Percentiles rank a stretch among this genome's conserved stretches.
phyloP scores from a whole-genome alignment of 2,888 invertebrate genomes.

The Macrophya alboannulata region DNA sequence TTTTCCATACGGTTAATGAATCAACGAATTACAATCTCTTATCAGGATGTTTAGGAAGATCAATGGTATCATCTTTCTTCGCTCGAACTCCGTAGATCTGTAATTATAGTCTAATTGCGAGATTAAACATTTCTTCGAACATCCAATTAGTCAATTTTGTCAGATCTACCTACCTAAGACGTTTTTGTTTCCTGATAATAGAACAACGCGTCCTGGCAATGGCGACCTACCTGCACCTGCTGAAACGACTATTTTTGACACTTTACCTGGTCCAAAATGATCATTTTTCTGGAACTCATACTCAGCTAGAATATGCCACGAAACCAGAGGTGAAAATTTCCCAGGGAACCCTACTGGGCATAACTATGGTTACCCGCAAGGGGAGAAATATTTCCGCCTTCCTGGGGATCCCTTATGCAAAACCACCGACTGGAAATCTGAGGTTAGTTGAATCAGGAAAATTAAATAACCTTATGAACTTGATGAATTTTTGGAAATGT shows the following conservation, averaged over 20 bases:
- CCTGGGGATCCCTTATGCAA: background rate
- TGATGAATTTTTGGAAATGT: background rate
- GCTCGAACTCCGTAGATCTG: too few relatives aligned
- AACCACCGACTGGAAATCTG: background rate
- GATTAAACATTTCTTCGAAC: too few relatives aligned
- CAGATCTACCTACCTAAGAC: background rate
- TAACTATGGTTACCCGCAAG: background rate
- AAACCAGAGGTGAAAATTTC: background rate
- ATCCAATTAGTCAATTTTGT: too few relatives aligned
- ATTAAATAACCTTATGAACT: background rate
- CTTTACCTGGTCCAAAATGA: background rate
- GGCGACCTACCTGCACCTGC: background rate
- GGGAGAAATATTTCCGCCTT: background rate
- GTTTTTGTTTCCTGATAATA: background rate
- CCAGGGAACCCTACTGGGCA: background rate
- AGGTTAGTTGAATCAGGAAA: background rate
- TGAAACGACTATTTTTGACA: background rate
- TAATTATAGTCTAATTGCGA: too few relatives aligned
- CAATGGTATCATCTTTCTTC: too few relatives aligned
- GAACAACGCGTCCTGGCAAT: background rate
- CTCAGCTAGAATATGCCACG: background rate
- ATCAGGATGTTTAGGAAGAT: too few relatives aligned
- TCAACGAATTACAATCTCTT: too few relatives aligned
- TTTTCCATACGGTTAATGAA: too few relatives aligned
- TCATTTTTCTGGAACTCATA: background rate